phyloP scores from a whole-genome alignment of 2,888 invertebrate species.

The Philereme transversata region DNA sequence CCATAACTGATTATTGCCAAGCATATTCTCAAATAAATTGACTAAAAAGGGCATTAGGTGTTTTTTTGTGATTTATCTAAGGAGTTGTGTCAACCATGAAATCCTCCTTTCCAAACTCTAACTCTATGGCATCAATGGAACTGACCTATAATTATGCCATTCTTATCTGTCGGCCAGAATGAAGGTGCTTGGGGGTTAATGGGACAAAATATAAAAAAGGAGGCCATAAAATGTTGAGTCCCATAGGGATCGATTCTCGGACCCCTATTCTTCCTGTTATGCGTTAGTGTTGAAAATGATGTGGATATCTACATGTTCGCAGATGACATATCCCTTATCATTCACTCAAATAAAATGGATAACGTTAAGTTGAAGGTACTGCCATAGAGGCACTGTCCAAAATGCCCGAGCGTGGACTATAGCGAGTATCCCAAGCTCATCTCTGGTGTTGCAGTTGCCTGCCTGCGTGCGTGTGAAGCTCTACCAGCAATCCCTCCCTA shows the following conservation, averaged over 20 bases:
- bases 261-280: background rate
- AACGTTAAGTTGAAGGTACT: too few relatives aligned
- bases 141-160: background rate
- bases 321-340: background rate
- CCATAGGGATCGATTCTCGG: background rate
- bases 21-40: too few relatives aligned
- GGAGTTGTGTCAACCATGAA: background rate
- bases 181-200: background rate
- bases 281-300: background rate
- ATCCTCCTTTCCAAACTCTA: background rate
- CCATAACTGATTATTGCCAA: too few relatives aligned
- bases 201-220: background rate
- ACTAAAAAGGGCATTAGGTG: too few relatives aligned
- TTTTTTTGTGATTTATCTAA: background rate
- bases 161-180: background rate
- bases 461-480: too few relatives aligned
- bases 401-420: too few relatives aligned
- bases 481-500: too few relatives aligned
- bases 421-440: too few relatives aligned
- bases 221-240: background rate
- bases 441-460: too few relatives aligned
- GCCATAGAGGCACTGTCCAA: too few relatives aligned
- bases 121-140: background rate
- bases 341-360: too few relatives aligned
- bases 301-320: background rate